Evolutionary conservation across 2,797 vertebrate genomes (phyloP).

Genomic region (Pseudocheirus occidentalis): DNA sequence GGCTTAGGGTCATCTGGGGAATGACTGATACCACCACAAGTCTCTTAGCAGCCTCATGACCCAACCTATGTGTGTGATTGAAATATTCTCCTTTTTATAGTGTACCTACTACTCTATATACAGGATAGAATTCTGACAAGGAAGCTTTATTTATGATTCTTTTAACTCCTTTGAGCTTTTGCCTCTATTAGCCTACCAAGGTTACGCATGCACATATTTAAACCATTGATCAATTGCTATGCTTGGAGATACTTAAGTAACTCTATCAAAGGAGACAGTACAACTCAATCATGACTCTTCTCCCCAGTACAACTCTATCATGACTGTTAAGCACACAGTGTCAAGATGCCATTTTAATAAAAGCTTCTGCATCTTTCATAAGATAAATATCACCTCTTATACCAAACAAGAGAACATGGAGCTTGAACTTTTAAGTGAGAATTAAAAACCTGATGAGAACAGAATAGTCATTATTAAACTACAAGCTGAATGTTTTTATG

Average conservation of each 20-base stretch:
- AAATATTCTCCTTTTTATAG: background rate
- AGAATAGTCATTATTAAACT: background rate
- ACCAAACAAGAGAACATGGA: slow-evolving; percentile 9
- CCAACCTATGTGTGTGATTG: background rate
- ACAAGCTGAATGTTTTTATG: background rate
- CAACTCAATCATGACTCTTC: slow-evolving; percentile 22
- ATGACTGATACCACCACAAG: background rate
- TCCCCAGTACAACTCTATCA: background rate
- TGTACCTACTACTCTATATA: slow-evolving; percentile 11
- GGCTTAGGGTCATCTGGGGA: slow-evolving; percentile 22
- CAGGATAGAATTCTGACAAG: slow-evolving; percentile 51
- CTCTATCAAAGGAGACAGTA: slow-evolving; percentile 16
- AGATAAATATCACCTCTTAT: slow-evolving; percentile 11
- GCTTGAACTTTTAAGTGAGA: background rate
- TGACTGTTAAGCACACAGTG: slow-evolving; percentile 52
- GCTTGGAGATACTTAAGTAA: slow-evolving; percentile 54
- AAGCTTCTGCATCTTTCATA: background rate
- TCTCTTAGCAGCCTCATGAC: background rate
- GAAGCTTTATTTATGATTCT: slow-evolving; percentile 63
- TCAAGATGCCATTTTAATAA: background rate
- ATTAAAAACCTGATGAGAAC: slow-evolving; percentile 47
- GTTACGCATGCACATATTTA: slow-evolving; percentile 44
- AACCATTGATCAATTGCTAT: slow-evolving; percentile 49
- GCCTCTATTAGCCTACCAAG: slow-evolving; percentile 48
- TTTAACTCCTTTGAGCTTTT: slow-evolving; percentile 31